Evolutionary conservation across 2,888 invertebrate species (phyloP).

Genomic region (Dasypogon diadema): DNA sequence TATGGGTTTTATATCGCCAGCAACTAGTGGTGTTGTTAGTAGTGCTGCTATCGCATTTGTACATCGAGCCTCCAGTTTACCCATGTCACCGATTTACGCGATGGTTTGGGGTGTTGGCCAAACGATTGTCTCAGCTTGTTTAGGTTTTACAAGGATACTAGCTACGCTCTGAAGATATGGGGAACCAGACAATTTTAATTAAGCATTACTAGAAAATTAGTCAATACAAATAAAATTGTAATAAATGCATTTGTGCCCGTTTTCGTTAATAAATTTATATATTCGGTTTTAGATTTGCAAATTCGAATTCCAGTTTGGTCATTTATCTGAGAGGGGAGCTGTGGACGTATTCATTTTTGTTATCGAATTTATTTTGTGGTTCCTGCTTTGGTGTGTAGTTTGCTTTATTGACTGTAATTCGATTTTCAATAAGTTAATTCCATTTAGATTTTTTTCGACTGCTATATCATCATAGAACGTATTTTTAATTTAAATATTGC

Average conservation of each 20-base stretch:
- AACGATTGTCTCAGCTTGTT: constrained; percentile 87
- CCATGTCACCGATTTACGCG: constrained; percentile 92
- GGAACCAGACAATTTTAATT: constrained; percentile 26
- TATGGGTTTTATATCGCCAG: constrained; percentile 90
- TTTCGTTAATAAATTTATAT: background rate
- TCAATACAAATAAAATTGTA: constrained; percentile 19
- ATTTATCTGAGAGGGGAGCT: no score
- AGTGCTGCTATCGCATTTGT: constrained; percentile 96
- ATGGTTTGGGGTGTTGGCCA: constrained; percentile 96
- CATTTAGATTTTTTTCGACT: background rate
- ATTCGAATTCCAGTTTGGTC: background rate
- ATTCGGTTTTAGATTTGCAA: background rate
- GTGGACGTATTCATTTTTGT: background rate
- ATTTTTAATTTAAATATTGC: no score
- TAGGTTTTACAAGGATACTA: constrained; percentile 92
- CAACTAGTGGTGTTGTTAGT: constrained; percentile 88
- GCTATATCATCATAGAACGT: no score
- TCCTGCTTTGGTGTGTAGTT: background rate
- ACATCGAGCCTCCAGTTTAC: constrained; percentile 88
- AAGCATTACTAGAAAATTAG: constrained; percentile 13
- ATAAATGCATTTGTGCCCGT: background rate
- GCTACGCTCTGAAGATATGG: constrained; percentile 82
- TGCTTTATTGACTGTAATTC: background rate
- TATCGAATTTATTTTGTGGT: background rate
- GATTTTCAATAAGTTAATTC: background rate